A percentile compares a stretch with the other conserved stretches of the same genome.
phyloP scores from a whole-genome alignment of 2,797 vertebrate genomes.

The Dicrostonyx torquatus region DNA sequence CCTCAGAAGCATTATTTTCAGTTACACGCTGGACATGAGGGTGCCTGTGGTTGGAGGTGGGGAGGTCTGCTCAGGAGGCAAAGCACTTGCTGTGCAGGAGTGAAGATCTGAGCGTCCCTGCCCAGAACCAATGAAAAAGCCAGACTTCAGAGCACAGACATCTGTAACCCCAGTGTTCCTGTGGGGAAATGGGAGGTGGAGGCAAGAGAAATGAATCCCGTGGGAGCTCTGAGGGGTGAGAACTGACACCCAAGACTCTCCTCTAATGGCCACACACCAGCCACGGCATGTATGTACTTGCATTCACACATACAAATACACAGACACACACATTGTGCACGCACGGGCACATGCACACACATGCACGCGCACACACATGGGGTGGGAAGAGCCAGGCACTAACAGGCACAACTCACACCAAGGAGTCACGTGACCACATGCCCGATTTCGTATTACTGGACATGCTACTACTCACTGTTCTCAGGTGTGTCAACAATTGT shows the following conservation, averaged over 20 bases:
- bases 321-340: too few relatives aligned
- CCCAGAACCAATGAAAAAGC: neutral
- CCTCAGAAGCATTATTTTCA: slow-evolving; percentile 91
- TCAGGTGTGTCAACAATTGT: slow-evolving; percentile 96
- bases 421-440: slow-evolving; percentile 95
- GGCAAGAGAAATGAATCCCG: neutral
- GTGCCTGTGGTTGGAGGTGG: too few relatives aligned
- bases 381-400: slow-evolving; percentile 83
- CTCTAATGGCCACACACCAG: neutral
- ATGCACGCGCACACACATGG: neutral
- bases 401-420: slow-evolving; percentile 95
- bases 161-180: neutral
- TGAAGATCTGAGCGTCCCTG: neutral
- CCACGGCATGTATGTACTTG: neutral
- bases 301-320: neutral
- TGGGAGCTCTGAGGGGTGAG: neutral
- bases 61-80: too few relatives aligned
- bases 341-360: neutral
- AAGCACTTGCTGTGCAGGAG: neutral
- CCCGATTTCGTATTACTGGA: slow-evolving; percentile 97
- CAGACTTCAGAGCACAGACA: neutral
- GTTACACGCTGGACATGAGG: neutral
- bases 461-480: slow-evolving; percentile 92
- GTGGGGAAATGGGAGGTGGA: neutral
- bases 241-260: neutral